Percentiles rank a stretch among this genome's conserved stretches.
Conservation (phyloP, 2,113 vertebrate species). For the Toxotes chatareus region DNA sequence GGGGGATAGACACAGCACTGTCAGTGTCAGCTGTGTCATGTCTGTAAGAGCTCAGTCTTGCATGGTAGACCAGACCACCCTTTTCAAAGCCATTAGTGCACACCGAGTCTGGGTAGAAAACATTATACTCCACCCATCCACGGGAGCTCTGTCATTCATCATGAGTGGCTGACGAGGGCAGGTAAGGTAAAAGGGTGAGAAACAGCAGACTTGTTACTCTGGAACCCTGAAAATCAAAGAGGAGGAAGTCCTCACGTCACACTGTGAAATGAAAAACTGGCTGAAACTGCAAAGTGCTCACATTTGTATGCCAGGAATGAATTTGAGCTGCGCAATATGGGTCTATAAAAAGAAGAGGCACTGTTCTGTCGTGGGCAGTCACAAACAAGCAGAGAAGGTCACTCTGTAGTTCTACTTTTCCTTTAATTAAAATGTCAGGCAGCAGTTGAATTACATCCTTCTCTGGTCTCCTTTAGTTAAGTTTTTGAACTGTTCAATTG, state of each 20-base stretch:
- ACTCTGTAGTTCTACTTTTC: background rate
- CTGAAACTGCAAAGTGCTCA: conserved; percentile 5
- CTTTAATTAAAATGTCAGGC: conserved; percentile 11
- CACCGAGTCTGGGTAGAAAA: conserved; percentile 7
- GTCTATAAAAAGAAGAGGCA: background rate
- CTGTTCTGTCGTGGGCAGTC: background rate
- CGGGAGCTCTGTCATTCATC: background rate
- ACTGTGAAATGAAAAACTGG: conserved; percentile 2
- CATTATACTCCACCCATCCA: background rate
- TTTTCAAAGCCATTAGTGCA: conserved; percentile 7
- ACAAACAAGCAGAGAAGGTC: background rate
- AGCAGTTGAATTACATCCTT: background rate
- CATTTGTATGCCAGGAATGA: background rate
- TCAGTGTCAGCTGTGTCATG: conserved; percentile 16
- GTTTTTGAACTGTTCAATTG: background rate
- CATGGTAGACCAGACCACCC: background rate
- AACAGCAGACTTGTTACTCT: conserved; percentile 7
- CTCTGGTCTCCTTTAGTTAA: background rate
- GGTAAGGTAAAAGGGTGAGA: conserved; percentile 20
- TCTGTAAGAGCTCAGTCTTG: conserved; percentile 6
- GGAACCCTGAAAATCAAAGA: conserved; percentile 2
- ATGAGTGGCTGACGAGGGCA: background rate
- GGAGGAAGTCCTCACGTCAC: background rate
- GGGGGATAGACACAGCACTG: background rate
- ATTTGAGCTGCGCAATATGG: background rate